These are phyloP conservation scores for Phasianus colchicus DNA, from an alignment of 2,113 vertebrate species.

Conservation along the genomic window DNA sequence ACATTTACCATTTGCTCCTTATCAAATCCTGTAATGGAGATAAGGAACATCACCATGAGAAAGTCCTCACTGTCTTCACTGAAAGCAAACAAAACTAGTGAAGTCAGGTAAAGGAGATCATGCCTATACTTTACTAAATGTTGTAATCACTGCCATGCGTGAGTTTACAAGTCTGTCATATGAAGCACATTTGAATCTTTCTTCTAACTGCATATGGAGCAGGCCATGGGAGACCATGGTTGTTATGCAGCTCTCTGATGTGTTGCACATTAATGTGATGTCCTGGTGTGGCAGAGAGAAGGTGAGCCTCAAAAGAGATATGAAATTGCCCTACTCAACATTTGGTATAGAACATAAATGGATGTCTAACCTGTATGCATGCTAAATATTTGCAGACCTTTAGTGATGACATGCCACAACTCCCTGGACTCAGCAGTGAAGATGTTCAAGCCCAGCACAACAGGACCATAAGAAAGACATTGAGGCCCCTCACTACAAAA, in stretches of 20 bases:
- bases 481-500: too few species aligned
- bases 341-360: neutral
- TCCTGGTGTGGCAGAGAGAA: neutral
- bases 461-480: too few species aligned
- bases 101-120: fast-evolving
- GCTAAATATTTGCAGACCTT: neutral
- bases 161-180: neutral
- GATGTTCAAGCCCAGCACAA: neutral
- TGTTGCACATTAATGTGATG: neutral
- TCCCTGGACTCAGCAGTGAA: neutral
- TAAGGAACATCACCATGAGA: neutral
- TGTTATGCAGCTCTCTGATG: neutral
- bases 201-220: neutral
- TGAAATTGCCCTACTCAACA: neutral
- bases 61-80: neutral
- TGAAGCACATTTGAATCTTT: neutral
- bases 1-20: neutral
- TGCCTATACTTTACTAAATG: neutral
- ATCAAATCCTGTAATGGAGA: neutral
- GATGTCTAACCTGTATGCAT: neutral
- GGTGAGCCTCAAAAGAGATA: neutral
- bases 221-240: neutral
- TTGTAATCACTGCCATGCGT: neutral
- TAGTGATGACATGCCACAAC: neutral
- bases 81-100: neutral